Evolutionary conservation across 2,888 invertebrate genomes (phyloP), one percentile per base, ranked within the genome.

Genomic region (Ophioninae sp.): DNA sequence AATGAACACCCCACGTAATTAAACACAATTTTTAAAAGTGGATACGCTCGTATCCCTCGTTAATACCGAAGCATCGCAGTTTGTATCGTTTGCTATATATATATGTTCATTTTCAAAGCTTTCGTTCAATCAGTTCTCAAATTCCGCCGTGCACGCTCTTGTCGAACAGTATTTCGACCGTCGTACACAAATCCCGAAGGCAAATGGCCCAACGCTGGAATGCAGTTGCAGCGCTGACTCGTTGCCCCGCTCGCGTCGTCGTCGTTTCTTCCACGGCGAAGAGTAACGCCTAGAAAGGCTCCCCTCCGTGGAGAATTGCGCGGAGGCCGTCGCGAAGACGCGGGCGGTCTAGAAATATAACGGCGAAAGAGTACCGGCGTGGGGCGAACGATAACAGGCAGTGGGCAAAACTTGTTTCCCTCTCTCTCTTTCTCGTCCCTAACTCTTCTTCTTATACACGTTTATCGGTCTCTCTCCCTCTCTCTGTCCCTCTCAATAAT

Each of bases 401-500:
- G 69, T 56, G 74, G 77, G 76, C 64, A 39, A 65, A 22, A 23
- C 44, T 58, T 64, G 10, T 64, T 44, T 84, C 82, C 82, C 77
- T 75, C 81, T 81, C 80, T 77, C 76, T 22, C 68, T 79, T 85
- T 7, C 71, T 23, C 39, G 23, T 75, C 39, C 20, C 61, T 69
- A 41, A 58, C 68, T 79, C 61, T 41, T 65, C 17, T 61, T 78
- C 69, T 22, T 61, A n/a, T 20, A 10, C 41, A 30, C 56, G 76
- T 44, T 77, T 67, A 39, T 72, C 72, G 30, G 67, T 63, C 20
- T 51, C 71, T 51, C 71, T 81, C 72, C 68, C 77, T 80, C 6
- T 74, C 68, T 64, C 41, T 73, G 37, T 67, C 64, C 78, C 61
- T 75, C 67, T 67, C 76, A 79, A 89, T 91, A 91, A 91, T 91